phyloP scores from a whole-genome alignment of 2,113 vertebrate species.

The Chiloscyllium plagiosum region DNA sequence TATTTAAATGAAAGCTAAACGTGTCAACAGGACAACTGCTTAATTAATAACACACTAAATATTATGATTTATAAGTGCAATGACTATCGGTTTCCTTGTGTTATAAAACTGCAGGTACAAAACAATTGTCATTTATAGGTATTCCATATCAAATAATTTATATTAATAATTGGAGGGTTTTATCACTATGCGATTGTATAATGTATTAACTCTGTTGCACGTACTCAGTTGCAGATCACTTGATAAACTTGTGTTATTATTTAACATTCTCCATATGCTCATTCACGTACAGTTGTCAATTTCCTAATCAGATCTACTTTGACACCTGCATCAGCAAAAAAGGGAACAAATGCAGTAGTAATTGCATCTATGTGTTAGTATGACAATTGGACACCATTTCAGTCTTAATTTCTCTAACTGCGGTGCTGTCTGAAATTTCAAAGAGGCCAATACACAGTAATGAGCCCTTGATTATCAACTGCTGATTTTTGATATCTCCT shows the following conservation, averaged over 20 bases:
- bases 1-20: background rate
- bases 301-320: background rate
- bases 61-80: background rate
- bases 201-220: background rate
- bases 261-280: background rate
- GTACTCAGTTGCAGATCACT: background rate
- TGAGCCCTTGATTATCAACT: background rate
- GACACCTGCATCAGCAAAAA: background rate
- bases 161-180: background rate
- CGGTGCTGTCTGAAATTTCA: background rate
- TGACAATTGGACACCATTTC: background rate
- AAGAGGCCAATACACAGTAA: background rate
- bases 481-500: background rate
- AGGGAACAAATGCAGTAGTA: background rate
- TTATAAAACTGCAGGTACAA: background rate
- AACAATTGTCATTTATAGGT: background rate
- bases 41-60: background rate
- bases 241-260: background rate
- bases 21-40: background rate
- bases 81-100: background rate
- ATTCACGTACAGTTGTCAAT: background rate
- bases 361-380: background rate
- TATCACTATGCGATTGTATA: background rate
- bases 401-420: background rate
- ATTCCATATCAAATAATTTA: background rate